Percentiles rank a stretch among this genome's conserved stretches.
Evolutionary conservation across 1,140 invertebrate genomes (phyloP).

Genomic region (Whitmania pigra): DNA sequence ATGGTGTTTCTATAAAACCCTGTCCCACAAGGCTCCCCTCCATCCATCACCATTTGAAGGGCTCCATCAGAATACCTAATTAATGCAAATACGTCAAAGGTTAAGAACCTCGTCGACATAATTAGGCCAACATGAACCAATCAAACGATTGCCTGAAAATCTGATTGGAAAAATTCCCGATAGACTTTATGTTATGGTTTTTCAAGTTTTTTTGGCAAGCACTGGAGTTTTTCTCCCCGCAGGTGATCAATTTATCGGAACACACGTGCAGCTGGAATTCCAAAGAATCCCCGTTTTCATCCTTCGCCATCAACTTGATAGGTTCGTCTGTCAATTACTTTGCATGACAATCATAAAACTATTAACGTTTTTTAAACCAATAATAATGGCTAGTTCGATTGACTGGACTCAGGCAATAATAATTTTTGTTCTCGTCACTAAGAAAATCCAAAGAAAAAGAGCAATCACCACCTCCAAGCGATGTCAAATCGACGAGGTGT

Average conservation of each 20-base stretch:
- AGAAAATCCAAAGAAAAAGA: background rate
- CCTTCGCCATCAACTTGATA: too few species aligned
- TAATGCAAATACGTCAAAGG: background rate
- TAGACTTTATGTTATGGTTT: background rate
- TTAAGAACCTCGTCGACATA: background rate
- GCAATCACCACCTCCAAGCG: too few species aligned
- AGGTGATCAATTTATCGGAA: too few species aligned
- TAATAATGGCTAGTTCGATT: background rate
- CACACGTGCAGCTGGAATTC: too few species aligned
- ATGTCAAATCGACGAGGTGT: too few species aligned
- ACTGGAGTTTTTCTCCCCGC: background rate
- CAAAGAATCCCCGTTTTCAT: too few species aligned
- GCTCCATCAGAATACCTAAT: slow-evolving; percentile 35
- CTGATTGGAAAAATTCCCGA: slow-evolving; percentile 1
- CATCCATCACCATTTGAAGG: slow-evolving; percentile 32
- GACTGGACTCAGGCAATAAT: background rate
- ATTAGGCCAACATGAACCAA: background rate
- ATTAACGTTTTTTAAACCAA: background rate
- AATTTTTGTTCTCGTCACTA: background rate
- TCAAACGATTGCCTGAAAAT: background rate
- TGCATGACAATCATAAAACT: background rate
- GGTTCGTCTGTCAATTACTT: background rate
- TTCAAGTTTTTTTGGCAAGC: background rate
- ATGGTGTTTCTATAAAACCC: slow-evolving; percentile 32
- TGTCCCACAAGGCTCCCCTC: slow-evolving; percentile 32